phyloP scores from a whole-genome alignment of 2,113 vertebrate species.

The Tringa solitaria region DNA sequence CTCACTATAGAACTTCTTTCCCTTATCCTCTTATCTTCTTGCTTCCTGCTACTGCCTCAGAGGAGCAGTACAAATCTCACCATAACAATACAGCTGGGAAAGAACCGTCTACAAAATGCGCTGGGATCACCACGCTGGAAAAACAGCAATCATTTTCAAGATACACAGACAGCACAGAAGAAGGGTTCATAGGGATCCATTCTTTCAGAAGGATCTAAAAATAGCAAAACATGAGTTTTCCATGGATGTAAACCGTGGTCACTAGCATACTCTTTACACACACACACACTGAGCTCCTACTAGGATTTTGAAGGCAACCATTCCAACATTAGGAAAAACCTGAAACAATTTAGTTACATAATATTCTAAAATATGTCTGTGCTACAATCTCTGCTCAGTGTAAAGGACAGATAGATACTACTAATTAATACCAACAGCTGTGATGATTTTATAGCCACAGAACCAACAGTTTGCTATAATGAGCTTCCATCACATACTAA shows the following conservation, averaged over 20 bases:
- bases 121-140: not conserved
- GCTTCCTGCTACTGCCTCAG: not conserved
- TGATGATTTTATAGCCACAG: not conserved
- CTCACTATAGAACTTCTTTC: not conserved
- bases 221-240: not conserved
- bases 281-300: not conserved
- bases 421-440: not conserved
- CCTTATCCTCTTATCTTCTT: not conserved
- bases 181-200: not conserved
- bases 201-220: not conserved
- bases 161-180: not conserved
- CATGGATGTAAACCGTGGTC: rapidly evolving
- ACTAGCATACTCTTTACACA: not conserved
- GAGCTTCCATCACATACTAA: not conserved
- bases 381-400: not conserved
- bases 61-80: not conserved
- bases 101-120: not conserved
- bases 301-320: not conserved
- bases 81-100: not conserved
- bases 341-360: not conserved
- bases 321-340: not conserved
- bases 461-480: not conserved
- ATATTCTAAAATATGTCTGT: not conserved
- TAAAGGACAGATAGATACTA: not conserved
- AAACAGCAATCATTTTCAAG: not conserved